These are phyloP conservation scores for Carettochelys insculpta DNA, from an alignment of 2,113 vertebrate genomes.

Conservation along the genomic window DNA sequence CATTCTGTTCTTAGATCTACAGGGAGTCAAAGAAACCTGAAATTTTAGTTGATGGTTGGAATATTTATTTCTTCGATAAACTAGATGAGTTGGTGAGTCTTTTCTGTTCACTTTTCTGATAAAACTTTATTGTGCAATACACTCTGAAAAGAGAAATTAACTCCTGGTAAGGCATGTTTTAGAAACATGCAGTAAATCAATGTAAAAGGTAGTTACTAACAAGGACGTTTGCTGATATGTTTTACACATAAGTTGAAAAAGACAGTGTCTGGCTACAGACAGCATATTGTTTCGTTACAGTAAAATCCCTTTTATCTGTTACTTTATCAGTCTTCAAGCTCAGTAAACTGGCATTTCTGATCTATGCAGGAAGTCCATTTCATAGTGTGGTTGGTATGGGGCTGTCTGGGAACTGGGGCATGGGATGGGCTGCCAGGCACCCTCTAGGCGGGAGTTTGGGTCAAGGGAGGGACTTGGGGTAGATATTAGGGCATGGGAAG, in stretches of 20 bases:
- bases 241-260: background rate
- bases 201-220: background rate
- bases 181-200: background rate
- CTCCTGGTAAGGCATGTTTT: background rate
- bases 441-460: too few relatives aligned
- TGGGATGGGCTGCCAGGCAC: too few relatives aligned
- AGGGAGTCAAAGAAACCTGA: slow-evolving; percentile 87
- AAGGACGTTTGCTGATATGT: background rate
- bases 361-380: too few relatives aligned
- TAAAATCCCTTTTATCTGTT: too few relatives aligned
- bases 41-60: slow-evolving; percentile 92
- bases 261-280: too few relatives aligned
- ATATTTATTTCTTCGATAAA: slow-evolving; percentile 91
- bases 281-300: background rate
- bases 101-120: background rate
- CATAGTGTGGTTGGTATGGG: too few relatives aligned
- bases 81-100: slow-evolving; percentile 85
- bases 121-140: background rate
- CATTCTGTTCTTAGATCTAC: slow-evolving; percentile 83
- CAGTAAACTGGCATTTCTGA: too few relatives aligned
- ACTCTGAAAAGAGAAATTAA: background rate
- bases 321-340: too few relatives aligned
- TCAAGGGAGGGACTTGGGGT: too few relatives aligned
- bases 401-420: too few relatives aligned
- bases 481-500: too few relatives aligned